These are phyloP conservation scores for Rousettus leschenaultii DNA, from an alignment of 2,113 vertebrate genomes.

Conservation along the genomic window DNA sequence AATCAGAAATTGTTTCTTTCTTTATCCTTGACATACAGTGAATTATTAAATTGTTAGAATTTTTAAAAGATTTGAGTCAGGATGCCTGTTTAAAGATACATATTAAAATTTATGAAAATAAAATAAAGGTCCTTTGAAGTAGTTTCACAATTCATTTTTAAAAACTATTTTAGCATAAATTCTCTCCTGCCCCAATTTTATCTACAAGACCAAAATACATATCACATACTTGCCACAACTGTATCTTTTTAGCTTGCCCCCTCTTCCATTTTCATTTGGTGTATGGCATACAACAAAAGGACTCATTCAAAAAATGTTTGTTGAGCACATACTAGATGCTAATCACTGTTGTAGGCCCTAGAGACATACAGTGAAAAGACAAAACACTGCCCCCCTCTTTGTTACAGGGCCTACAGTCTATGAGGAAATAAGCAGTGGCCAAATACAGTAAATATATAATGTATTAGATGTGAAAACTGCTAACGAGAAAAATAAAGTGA, in stretches of 20 bases:
- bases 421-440: neutral
- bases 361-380: neutral
- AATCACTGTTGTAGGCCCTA: neutral
- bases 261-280: neutral
- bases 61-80: slow-evolving; percentile 5
- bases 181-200: neutral
- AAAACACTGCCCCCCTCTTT: no score
- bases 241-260: neutral
- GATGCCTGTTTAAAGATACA: neutral
- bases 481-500: neutral
- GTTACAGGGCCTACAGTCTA: neutral
- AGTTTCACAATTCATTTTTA: slow-evolving; percentile 2
- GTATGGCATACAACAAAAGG: neutral
- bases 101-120: neutral
- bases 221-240: neutral
- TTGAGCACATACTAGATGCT: neutral
- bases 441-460: neutral
- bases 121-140: neutral
- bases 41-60: slow-evolving; percentile 7
- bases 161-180: neutral
- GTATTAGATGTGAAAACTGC: neutral
- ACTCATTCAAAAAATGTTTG: neutral
- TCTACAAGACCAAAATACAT: neutral
- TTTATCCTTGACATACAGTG: slow-evolving; percentile 7
- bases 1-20: neutral